Conservation (phyloP, 2,888 invertebrate species). For the Hydropsyche betteni region DNA sequence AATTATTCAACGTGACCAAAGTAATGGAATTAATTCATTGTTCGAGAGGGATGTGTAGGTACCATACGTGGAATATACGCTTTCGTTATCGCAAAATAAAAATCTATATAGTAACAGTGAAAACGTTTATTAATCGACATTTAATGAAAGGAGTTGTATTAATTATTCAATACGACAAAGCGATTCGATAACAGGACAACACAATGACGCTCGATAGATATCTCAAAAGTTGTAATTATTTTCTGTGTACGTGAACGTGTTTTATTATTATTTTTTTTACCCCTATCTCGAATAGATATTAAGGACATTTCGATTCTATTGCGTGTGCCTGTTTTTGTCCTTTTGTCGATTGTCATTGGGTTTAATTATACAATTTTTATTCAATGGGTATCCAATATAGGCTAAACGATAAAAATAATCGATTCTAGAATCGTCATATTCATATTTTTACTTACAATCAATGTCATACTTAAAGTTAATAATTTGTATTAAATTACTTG, state of each 20-base stretch:
- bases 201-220: conserved; percentile 44
- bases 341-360: neutral
- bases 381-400: too few relatives aligned
- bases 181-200: conserved; percentile 50
- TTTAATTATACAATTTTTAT: neutral
- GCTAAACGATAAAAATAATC: too few relatives aligned
- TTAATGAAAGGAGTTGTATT: conserved; percentile 48
- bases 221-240: conserved; percentile 36
- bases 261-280: neutral
- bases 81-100: conserved; percentile 23
- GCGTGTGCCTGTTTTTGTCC: neutral
- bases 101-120: conserved; percentile 21
- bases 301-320: conserved; percentile 12
- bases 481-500: too few relatives aligned
- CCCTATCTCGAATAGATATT: neutral
- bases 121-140: conserved; percentile 47
- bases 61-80: neutral
- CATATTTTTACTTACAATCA: too few relatives aligned
- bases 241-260: neutral
- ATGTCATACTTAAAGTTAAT: too few relatives aligned
- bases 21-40: conserved; percentile 32
- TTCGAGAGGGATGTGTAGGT: neutral
- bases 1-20: conserved; percentile 28
- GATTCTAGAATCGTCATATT: too few relatives aligned
- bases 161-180: conserved; percentile 49